phyloP scores from a whole-genome alignment of 2,888 invertebrate species.

The Philhelius pedissequus region DNA sequence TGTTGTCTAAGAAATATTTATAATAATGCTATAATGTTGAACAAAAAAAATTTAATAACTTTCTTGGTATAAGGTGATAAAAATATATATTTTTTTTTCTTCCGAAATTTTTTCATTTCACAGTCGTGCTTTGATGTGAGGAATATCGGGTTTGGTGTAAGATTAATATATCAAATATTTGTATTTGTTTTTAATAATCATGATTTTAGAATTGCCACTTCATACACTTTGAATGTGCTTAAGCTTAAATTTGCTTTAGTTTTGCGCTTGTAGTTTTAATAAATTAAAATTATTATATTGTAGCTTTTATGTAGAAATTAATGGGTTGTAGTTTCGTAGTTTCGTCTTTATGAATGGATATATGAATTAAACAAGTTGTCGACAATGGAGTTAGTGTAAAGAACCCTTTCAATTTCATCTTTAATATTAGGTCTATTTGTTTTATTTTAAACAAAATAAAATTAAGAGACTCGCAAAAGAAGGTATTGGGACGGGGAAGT shows the following conservation, averaged over 20 bases:
- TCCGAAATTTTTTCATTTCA: slow-evolving; percentile 73
- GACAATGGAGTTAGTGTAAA: slow-evolving; percentile 16
- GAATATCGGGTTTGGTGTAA: slow-evolving; percentile 79
- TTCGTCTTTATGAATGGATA: not conserved
- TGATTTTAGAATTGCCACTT: slow-evolving; percentile 56
- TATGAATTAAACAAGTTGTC: slow-evolving; percentile 41
- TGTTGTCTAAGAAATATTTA: slow-evolving; percentile 16
- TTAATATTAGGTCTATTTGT: not conserved
- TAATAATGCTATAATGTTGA: slow-evolving; percentile 10
- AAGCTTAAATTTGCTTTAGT: slow-evolving; percentile 22
- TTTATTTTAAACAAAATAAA: no score
- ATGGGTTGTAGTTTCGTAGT: not conserved
- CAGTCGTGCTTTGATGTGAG: slow-evolving; percentile 83
- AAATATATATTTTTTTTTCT: slow-evolving; percentile 25
- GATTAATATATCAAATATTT: slow-evolving; percentile 69
- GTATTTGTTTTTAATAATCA: slow-evolving; percentile 13
- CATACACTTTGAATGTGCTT: slow-evolving; percentile 10
- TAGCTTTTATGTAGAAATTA: slow-evolving; percentile 8
- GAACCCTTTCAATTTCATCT: not conserved
- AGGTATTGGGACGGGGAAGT: no score
- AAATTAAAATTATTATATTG: not conserved
- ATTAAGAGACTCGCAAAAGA: no score
- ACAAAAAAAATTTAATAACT: not conserved
- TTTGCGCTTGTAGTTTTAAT: not conserved
- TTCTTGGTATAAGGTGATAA: slow-evolving; percentile 57